Base-by-base conservation (phyloP, 2,113 vertebrate species). In the Anguilla rostrata region DNA sequence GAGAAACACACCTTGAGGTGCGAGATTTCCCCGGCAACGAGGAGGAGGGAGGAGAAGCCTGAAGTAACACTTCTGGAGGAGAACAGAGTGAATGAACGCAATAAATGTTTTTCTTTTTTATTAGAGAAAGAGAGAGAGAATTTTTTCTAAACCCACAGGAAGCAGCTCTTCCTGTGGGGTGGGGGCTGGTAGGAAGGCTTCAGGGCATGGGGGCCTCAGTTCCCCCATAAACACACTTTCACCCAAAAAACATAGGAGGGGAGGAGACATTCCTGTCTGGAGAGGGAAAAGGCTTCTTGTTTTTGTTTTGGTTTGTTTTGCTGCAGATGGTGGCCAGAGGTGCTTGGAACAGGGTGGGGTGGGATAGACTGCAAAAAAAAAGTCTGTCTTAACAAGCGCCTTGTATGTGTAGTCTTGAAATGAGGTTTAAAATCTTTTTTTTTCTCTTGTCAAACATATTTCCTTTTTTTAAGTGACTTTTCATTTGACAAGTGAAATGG, bases 211-310 rank as follows among this genome's bases (percentile, higher is more conserved):
- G 89, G 46, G 90, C 90, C 91, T 94, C 89, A 94, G 93, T 94
- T 88, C 89, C 93, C 88, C 0, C 90, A 95, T 92, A 94, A 91
- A 90, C 88, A 86, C 14, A 92, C 93, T 93, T 95, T 94, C 90
- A 93, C 80, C 18, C 49, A 14, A 87, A 82, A 86, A 84, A 75
- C 71, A 86, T 91, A 91, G 88, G 91, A 91, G 91, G 91, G 87
- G 82, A 90, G 89, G 90, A 89, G 91, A 86, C 89, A 85, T 87
- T 87, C 75, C 83, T 87, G 87, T 88, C 89, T 89, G 89, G 91
- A 90, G 91, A 89, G 85, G 86, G 86, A 90, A 88, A 88, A 90
- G 83, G 86, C 84, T 88, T 85, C 83, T 84, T 46, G 40, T 83
- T 83, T 87, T 85, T 81, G 81, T 87, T 87, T 80, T 86, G 39